phyloP scores from a whole-genome alignment of 2,113 vertebrate genomes.

The Vidua macroura region DNA sequence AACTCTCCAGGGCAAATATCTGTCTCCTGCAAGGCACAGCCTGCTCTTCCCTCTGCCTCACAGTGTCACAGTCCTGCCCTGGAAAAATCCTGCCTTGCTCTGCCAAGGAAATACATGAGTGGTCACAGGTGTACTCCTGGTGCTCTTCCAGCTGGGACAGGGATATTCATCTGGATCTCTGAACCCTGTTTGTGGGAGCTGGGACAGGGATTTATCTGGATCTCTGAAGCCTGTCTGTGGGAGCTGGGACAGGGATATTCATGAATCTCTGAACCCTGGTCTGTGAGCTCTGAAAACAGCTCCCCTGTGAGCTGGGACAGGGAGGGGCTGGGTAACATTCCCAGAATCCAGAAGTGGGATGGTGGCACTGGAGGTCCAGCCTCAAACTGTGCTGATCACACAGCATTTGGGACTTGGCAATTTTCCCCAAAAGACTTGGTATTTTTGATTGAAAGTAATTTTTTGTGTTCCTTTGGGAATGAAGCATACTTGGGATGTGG shows the following conservation, averaged over 20 bases:
- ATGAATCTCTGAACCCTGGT: neutral
- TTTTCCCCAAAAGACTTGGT: neutral
- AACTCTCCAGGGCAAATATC: neutral
- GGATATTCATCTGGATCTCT: neutral
- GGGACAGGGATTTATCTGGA: neutral
- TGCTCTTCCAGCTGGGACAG: neutral
- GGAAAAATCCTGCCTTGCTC: neutral
- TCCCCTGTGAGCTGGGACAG: neutral
- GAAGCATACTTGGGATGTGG: accelerated
- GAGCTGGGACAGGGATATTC: neutral
- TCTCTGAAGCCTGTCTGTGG: neutral
- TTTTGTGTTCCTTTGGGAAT: neutral
- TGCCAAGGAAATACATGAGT: neutral
- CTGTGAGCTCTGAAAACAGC: neutral
- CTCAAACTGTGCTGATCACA: neutral
- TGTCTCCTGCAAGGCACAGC: neutral
- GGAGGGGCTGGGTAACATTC: neutral
- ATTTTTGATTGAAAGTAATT: neutral
- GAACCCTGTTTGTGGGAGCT: neutral
- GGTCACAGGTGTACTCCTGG: neutral
- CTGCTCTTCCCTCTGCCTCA: neutral
- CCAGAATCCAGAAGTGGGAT: neutral
- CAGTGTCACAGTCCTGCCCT: neutral
- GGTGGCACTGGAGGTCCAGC: neutral
- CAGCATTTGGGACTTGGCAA: neutral